Conservation (phyloP, 2,888 invertebrate genomes). For the Tricholauxania praeusta region DNA sequence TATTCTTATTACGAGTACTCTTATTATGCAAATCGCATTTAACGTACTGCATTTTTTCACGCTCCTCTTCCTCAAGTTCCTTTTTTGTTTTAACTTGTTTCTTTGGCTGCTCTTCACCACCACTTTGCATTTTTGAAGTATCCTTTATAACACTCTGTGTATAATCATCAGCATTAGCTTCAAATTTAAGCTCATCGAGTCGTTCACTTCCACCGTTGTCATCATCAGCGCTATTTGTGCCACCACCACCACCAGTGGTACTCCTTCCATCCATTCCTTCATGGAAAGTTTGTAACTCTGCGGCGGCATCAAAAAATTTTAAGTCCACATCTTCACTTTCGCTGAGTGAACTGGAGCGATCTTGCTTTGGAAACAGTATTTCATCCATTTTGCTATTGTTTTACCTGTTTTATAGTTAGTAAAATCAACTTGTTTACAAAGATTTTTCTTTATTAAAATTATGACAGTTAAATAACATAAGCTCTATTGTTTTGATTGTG, state of each 20-base stretch:
- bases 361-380: constrained; percentile 55
- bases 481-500: too few species aligned
- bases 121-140: background rate
- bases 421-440: too few species aligned
- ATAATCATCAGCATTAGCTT: constrained; percentile 49
- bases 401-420: background rate
- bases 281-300: constrained; percentile 21
- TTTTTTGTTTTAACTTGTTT: constrained; percentile 79
- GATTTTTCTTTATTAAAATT: too few species aligned
- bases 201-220: constrained; percentile 22
- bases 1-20: background rate
- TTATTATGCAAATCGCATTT: background rate
- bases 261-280: constrained; percentile 27
- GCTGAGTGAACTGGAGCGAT: constrained; percentile 43
- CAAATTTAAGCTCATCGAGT: constrained; percentile 41
- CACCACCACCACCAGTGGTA: constrained; percentile 36
- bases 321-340: constrained; percentile 58
- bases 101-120: constrained; percentile 62
- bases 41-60: constrained; percentile 92
- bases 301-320: constrained; percentile 56
- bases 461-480: too few species aligned
- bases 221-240: constrained; percentile 10
- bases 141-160: constrained; percentile 16
- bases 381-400: constrained; percentile 53
- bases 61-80: constrained; percentile 92